Evolutionary conservation across 1,140 invertebrate species (phyloP), one percentile per base, ranked within the genome.

Genomic region (Neodiprion virginianus): DNA sequence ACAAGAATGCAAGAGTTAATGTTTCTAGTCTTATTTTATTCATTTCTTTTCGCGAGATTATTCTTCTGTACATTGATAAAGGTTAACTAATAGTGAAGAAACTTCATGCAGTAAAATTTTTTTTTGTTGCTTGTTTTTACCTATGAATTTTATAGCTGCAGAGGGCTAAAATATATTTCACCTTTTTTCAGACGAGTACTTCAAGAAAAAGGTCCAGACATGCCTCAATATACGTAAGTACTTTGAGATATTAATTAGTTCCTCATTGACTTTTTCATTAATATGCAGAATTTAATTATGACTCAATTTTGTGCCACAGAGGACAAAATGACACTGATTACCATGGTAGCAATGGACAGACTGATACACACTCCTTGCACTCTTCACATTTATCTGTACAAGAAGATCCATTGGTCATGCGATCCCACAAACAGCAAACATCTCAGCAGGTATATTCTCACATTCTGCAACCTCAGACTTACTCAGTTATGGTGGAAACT

Each of bases 221-320:
- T 93, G 90, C 91, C 91, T 81, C 91, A 93, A 83, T 92, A 92
- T 82, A 90, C 91, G 92, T 92, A 89, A 92, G 91, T 90, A 79
- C 61, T 76, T 48, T 71, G 23, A 74, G 17, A 14, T 7, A 48
- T 28, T n/a, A 50, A 50, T 21, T 12, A 67, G 69, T 76, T 76
- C 17, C 23, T 75, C 40, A 61, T 48, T 66, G n/a, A n/a, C 21
- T 53, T 68, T 47, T 47, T 12, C 21, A 61, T 21, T 10, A 61
- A 4, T 65, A 47, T 61, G 23, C 74, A 47, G 9, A 61, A 40
- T 48, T 72, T 53, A 74, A 67, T 53, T 74, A 40, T 49, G 40
- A 49, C 12, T 69, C 67, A 67, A 47, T 66, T 72, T 71, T 77
- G 66, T 67, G 17, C 28, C 61, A 65, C 78, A 89, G 87, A 72